Evolutionary conservation across 2,113 vertebrate genomes (phyloP).

Genomic region (Fulmarus glacialis): DNA sequence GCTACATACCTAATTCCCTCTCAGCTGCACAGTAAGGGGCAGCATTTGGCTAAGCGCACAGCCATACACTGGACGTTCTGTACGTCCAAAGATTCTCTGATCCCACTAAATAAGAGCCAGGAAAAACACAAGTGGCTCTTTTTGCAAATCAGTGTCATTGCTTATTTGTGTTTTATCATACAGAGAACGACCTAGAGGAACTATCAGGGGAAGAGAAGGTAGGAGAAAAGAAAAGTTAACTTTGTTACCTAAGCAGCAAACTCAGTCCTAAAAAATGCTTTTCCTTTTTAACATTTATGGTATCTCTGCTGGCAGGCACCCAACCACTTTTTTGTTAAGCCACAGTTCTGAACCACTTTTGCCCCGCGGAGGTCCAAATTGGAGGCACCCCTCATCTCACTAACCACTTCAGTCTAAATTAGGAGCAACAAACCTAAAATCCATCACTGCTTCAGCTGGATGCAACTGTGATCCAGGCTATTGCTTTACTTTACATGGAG

Average conservation of each 20-base stretch:
- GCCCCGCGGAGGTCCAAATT: background rate
- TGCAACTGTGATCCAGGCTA: background rate
- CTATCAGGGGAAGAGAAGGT: background rate
- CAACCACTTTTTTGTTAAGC: background rate
- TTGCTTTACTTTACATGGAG: background rate
- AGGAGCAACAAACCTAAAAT: background rate
- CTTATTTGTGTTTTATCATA: background rate
- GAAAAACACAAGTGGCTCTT: background rate
- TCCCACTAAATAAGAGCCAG: background rate
- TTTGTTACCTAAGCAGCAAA: background rate
- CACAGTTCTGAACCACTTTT: background rate
- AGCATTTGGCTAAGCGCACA: background rate
- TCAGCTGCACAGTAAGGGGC: background rate
- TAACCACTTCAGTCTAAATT: background rate
- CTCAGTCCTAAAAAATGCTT: background rate
- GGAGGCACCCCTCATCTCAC: background rate
- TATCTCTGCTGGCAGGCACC: background rate
- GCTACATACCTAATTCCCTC: background rate
- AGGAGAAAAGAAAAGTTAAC: background rate
- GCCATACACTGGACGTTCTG: background rate
- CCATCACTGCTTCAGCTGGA: background rate
- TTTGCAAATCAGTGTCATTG: background rate
- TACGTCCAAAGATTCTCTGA: background rate
- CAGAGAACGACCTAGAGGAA: background rate
- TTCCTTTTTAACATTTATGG: background rate